phyloP scores from a whole-genome alignment of 2,888 invertebrate species.

The Omphaloscelis lunosa region DNA sequence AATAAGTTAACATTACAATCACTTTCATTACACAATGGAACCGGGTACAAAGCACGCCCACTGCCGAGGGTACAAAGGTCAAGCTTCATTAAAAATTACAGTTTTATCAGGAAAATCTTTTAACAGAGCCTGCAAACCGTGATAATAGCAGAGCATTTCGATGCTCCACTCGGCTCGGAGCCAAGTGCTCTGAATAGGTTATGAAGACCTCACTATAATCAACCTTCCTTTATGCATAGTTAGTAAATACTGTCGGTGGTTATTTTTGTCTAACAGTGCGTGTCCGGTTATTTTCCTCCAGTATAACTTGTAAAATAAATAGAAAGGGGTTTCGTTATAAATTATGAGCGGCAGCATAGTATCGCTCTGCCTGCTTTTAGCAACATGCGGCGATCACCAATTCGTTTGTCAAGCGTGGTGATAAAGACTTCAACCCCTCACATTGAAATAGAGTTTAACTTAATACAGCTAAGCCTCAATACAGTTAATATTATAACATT shows the following conservation, averaged over 20 bases:
- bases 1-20: not conserved
- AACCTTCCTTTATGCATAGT: not conserved
- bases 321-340: not conserved
- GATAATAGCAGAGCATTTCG: constrained; percentile 2
- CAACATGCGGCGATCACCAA: not conserved
- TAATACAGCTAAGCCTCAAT: too few relatives aligned
- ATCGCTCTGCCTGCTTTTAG: not conserved
- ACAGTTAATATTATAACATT: too few relatives aligned
- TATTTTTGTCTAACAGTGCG: not conserved
- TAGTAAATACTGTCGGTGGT: not conserved
- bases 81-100: constrained; percentile 32
- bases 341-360: not conserved
- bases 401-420: too few relatives aligned
- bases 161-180: constrained; percentile 33
- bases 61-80: constrained; percentile 18
- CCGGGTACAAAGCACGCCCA: constrained; percentile 35
- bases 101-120: constrained; percentile 16
- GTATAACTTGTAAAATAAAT: not conserved
- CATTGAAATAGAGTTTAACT: not conserved
- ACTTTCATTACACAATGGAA: not conserved
- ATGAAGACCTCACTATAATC: constrained; percentile 3
- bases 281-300: not conserved
- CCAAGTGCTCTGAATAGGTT: constrained; percentile 16
- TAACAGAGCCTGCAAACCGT: constrained; percentile 2
- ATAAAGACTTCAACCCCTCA: not conserved